Percentiles rank a stretch among this genome's conserved stretches.
Evolutionary conservation across 2,888 invertebrate species (phyloP).

Genomic region (Hydrotaea cyrtoneurina): DNA sequence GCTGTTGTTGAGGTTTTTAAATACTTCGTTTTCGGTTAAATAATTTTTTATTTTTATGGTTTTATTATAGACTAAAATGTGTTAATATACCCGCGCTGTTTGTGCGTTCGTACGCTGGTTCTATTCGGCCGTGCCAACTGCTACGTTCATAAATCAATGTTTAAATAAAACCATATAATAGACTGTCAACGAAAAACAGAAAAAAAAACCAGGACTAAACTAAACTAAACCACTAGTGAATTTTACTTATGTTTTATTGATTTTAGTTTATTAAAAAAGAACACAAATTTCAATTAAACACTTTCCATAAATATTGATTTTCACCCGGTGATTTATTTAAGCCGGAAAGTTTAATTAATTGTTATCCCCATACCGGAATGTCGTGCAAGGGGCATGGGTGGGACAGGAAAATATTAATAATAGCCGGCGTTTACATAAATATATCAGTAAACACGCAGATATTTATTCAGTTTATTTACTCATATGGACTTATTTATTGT

Average conservation of each 20-base stretch:
- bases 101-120: no score
- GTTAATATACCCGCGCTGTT: constrained; percentile 1
- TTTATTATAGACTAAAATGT: constrained; percentile 17
- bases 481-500: no score
- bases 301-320: constrained; percentile 9
- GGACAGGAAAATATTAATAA: no score
- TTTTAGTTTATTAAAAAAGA: neutral
- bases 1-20: constrained; percentile 3
- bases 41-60: constrained; percentile 32
- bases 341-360: neutral
- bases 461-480: no score
- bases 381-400: no score
- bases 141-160: neutral
- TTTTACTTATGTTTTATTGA: neutral
- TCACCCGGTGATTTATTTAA: neutral
- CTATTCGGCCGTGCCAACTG: no score
- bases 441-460: no score
- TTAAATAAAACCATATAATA: neutral
- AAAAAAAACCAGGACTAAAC: no score
- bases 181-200: no score
- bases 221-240: no score
- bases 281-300: constrained; percentile 6
- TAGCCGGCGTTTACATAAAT: no score
- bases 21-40: constrained; percentile 11
- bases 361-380: no score